phyloP scores from a whole-genome alignment of 2,888 invertebrate genomes.

The Lepidocyrtinus sp. region DNA sequence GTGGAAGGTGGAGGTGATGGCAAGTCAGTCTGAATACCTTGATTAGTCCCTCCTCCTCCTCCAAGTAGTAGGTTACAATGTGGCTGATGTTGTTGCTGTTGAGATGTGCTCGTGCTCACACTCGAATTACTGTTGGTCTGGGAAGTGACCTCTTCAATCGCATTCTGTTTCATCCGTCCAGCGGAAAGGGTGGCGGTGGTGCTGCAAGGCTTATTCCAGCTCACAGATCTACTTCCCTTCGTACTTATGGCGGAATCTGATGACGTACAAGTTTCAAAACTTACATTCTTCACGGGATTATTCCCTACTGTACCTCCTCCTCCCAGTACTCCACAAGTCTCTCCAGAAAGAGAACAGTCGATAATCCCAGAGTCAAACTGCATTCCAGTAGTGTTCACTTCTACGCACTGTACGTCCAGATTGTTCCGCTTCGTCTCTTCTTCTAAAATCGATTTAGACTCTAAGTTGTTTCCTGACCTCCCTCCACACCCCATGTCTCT shows the following conservation, averaged over 20 bases:
- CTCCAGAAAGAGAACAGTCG: slow-evolving; percentile 40
- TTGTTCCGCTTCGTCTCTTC: slow-evolving; percentile 18
- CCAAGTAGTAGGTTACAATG: background rate
- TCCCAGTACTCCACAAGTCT: background rate
- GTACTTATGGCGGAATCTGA: slow-evolving; percentile 61
- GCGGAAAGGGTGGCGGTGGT: slow-evolving; percentile 4
- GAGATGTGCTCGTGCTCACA: slow-evolving; percentile 23
- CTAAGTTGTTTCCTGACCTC: too few relatives aligned
- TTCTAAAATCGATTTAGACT: slow-evolving; percentile 7
- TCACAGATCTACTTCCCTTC: slow-evolving; percentile 27
- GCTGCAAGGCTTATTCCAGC: slow-evolving; percentile 33
- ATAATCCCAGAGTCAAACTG: slow-evolving; percentile 64
- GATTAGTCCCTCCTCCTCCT: slow-evolving; percentile 23
- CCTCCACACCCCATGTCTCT: slow-evolving; percentile 22
- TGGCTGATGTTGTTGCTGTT: slow-evolving; percentile 8
- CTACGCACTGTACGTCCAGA: background rate
- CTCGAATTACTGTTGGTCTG: background rate
- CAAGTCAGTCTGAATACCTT: slow-evolving; percentile 51
- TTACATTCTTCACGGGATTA: slow-evolving; percentile 56
- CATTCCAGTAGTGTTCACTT: slow-evolving; percentile 26
- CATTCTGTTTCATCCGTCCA: background rate
- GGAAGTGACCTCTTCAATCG: background rate
- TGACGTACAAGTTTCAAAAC: slow-evolving; percentile 66
- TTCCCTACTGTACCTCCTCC: background rate
- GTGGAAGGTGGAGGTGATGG: slow-evolving; percentile 27